Base-by-base conservation (phyloP, 2,888 invertebrate species). In the Athalia cordata region DNA sequence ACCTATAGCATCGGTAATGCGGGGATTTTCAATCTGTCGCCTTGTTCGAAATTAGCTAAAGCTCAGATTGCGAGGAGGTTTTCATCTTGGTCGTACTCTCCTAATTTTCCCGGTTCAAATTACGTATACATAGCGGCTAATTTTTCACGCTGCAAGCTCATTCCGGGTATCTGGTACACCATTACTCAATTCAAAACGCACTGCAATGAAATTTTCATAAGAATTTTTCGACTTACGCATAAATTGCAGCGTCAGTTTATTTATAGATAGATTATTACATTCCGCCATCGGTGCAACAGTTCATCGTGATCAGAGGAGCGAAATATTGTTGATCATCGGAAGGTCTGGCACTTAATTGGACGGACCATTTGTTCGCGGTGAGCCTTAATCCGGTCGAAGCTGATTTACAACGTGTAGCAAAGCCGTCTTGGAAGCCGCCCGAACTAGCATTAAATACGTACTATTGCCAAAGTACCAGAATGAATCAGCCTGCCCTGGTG, bases 321-420 rank as follows among this genome's bases (percentile, higher is more conserved):
- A 11, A n/a, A 55, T 55, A 11, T 72, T 47, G 8, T 59, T 15
- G 8, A 5, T 72, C 4, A 57, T 29, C 50, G 55, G 50, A 72
- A 59, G 4, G 47, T 59, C 45, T 11, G 13, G 13, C n/a, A 66
- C 49, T 66, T 66, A 13, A n/a, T 66, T 49, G 13, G 47, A 49
- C 13, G 49, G 49, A n/a, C 66, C 13, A 66, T 66, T 49, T 66
- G n/a, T 49, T 66, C n/a, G 49, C 49, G 49, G 47, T 66, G 13
- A 49, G 49, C 66, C 49, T 47, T 7, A 15, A 66, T 47, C 49
- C 66, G 13, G 47, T 64, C 45, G 47, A 64, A 64, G 45, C 11
- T 29, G 29, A 29, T 29, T 29, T 29, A 29, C 29, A 29, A 2
- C 29, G 29, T 29, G 29, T 29, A 29, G 29, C 29, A 2, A 29